Conservation (phyloP, 2,888 invertebrate genomes). For the Standfussiana lucernea region DNA sequence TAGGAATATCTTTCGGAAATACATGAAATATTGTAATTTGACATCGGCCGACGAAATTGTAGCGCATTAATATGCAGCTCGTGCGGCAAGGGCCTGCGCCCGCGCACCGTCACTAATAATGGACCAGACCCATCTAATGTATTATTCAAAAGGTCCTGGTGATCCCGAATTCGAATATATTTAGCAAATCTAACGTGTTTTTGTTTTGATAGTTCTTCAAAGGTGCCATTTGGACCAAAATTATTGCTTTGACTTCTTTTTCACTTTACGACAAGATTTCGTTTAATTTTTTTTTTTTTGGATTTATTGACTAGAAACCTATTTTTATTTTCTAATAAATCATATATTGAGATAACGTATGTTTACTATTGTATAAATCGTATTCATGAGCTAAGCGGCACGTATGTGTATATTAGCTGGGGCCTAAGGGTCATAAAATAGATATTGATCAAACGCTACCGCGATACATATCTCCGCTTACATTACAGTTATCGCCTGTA, state of each 20-base stretch:
- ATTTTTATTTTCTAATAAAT: slow-evolving; percentile 28
- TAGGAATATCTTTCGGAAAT: slow-evolving; percentile 79
- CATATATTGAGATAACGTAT: slow-evolving; percentile 21
- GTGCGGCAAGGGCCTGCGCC: slow-evolving; percentile 83
- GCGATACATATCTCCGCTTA: slow-evolving; percentile 70
- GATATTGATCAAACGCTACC: slow-evolving; percentile 70
- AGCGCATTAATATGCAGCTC: slow-evolving; percentile 88
- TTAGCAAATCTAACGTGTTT: slow-evolving; percentile 71
- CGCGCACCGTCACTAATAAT: slow-evolving; percentile 84
- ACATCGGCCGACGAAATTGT: slow-evolving; percentile 80
- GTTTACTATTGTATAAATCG: slow-evolving; percentile 35
- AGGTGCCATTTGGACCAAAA: slow-evolving; percentile 25
- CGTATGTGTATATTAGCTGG: slow-evolving; percentile 45
- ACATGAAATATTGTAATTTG: slow-evolving; percentile 82
- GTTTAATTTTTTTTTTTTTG: neutral
- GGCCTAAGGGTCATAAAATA: slow-evolving; percentile 62
- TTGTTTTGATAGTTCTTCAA: slow-evolving; percentile 57
- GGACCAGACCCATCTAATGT: slow-evolving; percentile 81
- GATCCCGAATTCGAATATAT: slow-evolving; percentile 81
- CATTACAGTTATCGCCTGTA: slow-evolving; percentile 79
- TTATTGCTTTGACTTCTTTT: neutral
- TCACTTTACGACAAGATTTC: slow-evolving; percentile 5
- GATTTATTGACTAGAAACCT: slow-evolving; percentile 19
- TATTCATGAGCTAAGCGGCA: slow-evolving; percentile 35
- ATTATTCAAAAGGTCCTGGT: slow-evolving; percentile 85